These are phyloP conservation scores for Grapholita molesta DNA, from an alignment of 1,140 invertebrate genomes.

Conservation along the genomic window DNA sequence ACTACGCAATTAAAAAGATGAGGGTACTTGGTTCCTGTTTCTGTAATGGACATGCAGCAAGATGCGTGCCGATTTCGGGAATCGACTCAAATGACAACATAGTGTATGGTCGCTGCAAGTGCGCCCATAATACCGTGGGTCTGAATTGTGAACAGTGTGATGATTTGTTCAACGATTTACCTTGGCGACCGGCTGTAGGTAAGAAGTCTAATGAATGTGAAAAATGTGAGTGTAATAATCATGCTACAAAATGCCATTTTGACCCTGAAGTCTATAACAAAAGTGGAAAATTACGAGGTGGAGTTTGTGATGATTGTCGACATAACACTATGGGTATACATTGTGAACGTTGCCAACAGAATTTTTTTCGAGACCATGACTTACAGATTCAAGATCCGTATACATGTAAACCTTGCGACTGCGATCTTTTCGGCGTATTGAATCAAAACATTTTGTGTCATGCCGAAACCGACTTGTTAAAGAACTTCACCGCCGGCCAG, in stretches of 20 bases:
- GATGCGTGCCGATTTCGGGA: slow-evolving; percentile 91
- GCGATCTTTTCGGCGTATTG: slow-evolving; percentile 87
- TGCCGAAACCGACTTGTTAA: slow-evolving; percentile 84
- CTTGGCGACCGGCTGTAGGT: slow-evolving; percentile 96
- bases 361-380: slow-evolving; percentile 91
- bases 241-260: slow-evolving; percentile 92
- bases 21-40: slow-evolving; percentile 98
- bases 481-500: slow-evolving; percentile 86
- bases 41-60: slow-evolving; percentile 98
- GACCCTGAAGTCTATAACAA: slow-evolving; percentile 91
- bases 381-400: slow-evolving; percentile 91
- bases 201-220: slow-evolving; percentile 96
- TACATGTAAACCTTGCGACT: slow-evolving; percentile 92
- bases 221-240: slow-evolving; percentile 94
- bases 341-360: slow-evolving; percentile 96
- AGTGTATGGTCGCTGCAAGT: slow-evolving; percentile 97
- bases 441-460: slow-evolving; percentile 93
- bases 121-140: slow-evolving; percentile 95
- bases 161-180: slow-evolving; percentile 96
- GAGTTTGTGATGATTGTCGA: slow-evolving; percentile 94
- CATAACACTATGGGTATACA: slow-evolving; percentile 95
- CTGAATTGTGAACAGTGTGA: slow-evolving; percentile 95
- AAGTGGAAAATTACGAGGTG: slow-evolving; percentile 91
- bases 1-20: slow-evolving; percentile 97
- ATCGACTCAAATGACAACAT: slow-evolving; percentile 91